Base-by-base conservation (phyloP, 2,797 vertebrate species). In the Lophius americanus region DNA sequence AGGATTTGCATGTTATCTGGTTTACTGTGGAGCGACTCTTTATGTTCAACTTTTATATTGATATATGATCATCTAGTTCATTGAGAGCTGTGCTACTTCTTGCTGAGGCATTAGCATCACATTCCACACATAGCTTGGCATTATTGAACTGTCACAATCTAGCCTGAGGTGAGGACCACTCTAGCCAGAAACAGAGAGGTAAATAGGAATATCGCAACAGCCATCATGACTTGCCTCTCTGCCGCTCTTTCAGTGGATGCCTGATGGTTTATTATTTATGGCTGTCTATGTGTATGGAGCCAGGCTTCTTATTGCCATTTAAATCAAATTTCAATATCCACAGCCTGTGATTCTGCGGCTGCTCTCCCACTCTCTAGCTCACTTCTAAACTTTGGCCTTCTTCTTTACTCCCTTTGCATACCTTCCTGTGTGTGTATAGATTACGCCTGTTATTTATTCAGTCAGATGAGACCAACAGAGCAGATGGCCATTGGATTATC, bases 401-500 rank as follows among this genome's bases (percentile, higher is more conserved):
- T 68, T 85, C 76, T 90, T 79, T 62, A 61, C 75, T 73, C 60
- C 43, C 62, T 78, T 75, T 75, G 74, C 76, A 89, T 89, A 89
- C 72, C 75, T 77, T 70, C 60, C 66, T 93, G 92, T 92, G 90
- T 92, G 88, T 92, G 90, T 93, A 91, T 88, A 92, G 92, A 94
- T 94, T 93, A 92, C 58, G 74, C 63, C 82, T 14, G 81, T 90
- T 92, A 91, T 91, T 93, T 93, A 92, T 93, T 92, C 91, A 91
- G 88, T 91, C 89, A 88, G 77, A 91, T 91, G 87, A 89, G 89
- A 91, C 88, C 85, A 73, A 84, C 82, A 76, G 83, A 90, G 89
- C 94, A 95, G 93, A 95, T 94, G 93, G 93, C 88, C 81, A 12
- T 71, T 92, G 92, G 91, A 94, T 93, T 92, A 92, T 88, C 90